Base-by-base conservation (phyloP, 1,140 invertebrate genomes). In the Geopemphigus sp. region DNA sequence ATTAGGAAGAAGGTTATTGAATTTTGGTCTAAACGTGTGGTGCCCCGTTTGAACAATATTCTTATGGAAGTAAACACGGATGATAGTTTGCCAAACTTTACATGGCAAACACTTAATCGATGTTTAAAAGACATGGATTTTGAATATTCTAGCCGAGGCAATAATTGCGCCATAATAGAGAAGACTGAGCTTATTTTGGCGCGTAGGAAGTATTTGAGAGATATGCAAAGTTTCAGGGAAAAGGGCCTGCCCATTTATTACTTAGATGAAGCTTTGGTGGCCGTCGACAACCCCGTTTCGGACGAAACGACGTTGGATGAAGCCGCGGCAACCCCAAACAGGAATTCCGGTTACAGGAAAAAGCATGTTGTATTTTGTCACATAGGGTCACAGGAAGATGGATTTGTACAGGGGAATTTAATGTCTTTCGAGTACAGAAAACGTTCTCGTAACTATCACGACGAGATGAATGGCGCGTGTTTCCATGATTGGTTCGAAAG, bases 221-320 rank as follows among this genome's bases (percentile, higher is more conserved):
- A 8, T 0, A 78, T 78, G 22, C 17, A 22, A 17, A 17, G 22
- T 45, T 78, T 22, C 3, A 32, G 56, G 39, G 39, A 39, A 0
- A 39, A 78, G 19, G 57, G 57, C 17, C 57, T 32, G 1, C 17
- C 56, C 15, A 47, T 78, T 11, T 78, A 78, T n/a, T 59, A 78
- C 15, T 39, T 56, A 2, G 73, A 76, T 17, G 73, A 76, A 22
- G 59, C 54, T 14, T 59, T 54, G 73, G 50, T 76, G 6, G n/a
- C n/a, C 11, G 54, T 22, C 22, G 54, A 22, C 11, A 39, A 39
- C 3, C 19, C n/a, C 54, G 17, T 57, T 22, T 22, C n/a, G 5
- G 3, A 22, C 2, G n/a, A 57, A n/a, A 2, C n/a, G 1, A 3
- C 10, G 54, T 57, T 8, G 8, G 53, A 57, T n/a, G 22, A 57